A percentile compares a stretch with the other conserved stretches of the same genome.
Evolutionary conservation across 2,888 invertebrate species (phyloP).

Genomic region (Zygogramma bicolorata): DNA sequence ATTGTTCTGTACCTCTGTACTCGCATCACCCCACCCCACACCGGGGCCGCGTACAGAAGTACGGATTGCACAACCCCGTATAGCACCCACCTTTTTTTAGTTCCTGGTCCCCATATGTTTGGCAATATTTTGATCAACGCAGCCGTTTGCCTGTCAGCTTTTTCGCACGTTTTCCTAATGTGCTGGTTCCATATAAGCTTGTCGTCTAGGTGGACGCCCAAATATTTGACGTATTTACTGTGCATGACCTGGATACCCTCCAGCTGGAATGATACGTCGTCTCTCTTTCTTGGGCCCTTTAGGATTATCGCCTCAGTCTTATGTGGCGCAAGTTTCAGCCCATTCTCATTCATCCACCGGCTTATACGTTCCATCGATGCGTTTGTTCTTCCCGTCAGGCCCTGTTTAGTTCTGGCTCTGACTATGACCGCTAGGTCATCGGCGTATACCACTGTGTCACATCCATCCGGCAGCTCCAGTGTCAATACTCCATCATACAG

Average conservation of each 20-base stretch:
- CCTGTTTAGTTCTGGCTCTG: background rate
- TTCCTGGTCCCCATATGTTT: conserved; percentile 11
- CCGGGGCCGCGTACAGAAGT: conserved; percentile 26
- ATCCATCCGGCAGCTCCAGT: background rate
- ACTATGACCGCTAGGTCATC: background rate
- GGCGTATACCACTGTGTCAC: background rate
- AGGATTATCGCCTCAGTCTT: conserved; percentile 30
- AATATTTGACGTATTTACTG: conserved; percentile 1
- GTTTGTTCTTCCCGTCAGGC: background rate
- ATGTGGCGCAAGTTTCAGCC: conserved; percentile 10
- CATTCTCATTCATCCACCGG: conserved; percentile 16
- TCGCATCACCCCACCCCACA: conserved; percentile 24
- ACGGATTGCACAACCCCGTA: conserved; percentile 18
- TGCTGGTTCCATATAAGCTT: conserved; percentile 2
- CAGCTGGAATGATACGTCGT: background rate
- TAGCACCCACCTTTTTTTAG: background rate
- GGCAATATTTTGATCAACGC: conserved; percentile 15
- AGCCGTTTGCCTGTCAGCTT: background rate
- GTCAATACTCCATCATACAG: background rate
- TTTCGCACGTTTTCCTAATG: background rate
- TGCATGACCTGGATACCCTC: background rate
- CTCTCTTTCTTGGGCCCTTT: conserved; percentile 12
- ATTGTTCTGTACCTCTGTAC: conserved; percentile 13
- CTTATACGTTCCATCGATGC: background rate
- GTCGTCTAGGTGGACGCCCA: conserved; percentile 10